These are phyloP conservation scores for Urosaurus nigricauda DNA, from an alignment of 2,797 vertebrate species.

Conservation along the genomic window DNA sequence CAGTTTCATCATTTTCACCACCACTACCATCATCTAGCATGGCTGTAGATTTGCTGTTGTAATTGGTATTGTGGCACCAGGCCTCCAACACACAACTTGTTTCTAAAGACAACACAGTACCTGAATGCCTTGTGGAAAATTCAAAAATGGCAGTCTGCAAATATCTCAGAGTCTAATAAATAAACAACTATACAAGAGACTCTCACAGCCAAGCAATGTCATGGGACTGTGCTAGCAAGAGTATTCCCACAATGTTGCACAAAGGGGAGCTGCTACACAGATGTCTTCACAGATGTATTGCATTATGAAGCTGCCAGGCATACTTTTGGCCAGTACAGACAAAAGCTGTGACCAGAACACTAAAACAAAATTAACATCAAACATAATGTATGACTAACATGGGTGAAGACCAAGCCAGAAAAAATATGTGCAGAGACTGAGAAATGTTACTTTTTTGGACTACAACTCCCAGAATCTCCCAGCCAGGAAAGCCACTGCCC, in stretches of 20 bases:
- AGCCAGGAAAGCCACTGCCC: neutral
- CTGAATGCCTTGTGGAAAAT: neutral
- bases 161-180: neutral
- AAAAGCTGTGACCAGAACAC: neutral
- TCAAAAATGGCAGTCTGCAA: neutral
- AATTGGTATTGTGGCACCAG: neutral
- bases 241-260: neutral
- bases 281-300: neutral
- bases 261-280: neutral
- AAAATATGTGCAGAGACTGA: neutral
- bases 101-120: neutral
- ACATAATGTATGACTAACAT: neutral
- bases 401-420: neutral
- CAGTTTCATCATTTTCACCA: neutral
- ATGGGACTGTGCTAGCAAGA: neutral
- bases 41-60: neutral
- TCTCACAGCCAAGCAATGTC: neutral
- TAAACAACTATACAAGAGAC: neutral
- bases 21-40: neutral
- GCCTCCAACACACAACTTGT: no score
- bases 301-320: neutral
- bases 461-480: no score
- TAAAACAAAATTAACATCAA: neutral
- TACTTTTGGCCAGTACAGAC: neutral
- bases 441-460: neutral